phyloP scores from a whole-genome alignment of 1,140 invertebrate species.

The Camponotus floridanus region DNA sequence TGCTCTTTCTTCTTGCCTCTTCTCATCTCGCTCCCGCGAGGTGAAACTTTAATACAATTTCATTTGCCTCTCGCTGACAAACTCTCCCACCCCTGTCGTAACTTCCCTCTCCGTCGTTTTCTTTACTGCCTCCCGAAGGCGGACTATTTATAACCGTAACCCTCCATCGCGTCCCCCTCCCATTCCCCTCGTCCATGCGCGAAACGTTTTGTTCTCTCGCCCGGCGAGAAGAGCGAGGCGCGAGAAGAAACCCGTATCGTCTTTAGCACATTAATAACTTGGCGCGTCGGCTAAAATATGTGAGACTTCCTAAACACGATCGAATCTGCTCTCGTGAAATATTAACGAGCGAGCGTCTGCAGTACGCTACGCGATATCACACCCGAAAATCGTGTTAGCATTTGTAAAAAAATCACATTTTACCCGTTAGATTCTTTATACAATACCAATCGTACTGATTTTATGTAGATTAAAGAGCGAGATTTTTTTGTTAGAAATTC shows the following conservation, averaged over 20 bases:
- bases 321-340: conserved; percentile 46
- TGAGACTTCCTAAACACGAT: conserved; percentile 61
- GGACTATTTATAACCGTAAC: conserved; percentile 78
- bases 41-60: conserved; percentile 80
- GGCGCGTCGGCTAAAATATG: conserved; percentile 52
- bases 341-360: conserved; percentile 20
- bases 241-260: conserved; percentile 58
- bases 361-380: background rate
- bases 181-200: conserved; percentile 24
- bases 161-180: conserved; percentile 51
- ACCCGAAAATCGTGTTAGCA: background rate
- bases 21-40: conserved; percentile 53
- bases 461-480: background rate
- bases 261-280: conserved; percentile 68
- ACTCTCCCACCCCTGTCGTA: conserved; percentile 69
- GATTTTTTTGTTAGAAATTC: background rate
- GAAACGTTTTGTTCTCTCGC: conserved; percentile 72
- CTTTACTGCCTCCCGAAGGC: conserved; percentile 77
- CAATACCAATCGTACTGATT: background rate
- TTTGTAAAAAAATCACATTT: background rate
- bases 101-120: conserved; percentile 71
- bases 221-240: conserved; percentile 51
- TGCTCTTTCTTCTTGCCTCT: background rate
- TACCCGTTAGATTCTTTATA: background rate
- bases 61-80: conserved; percentile 79